phyloP scores from a whole-genome alignment of 1,140 invertebrate species.

The Armadillidium nasatum region DNA sequence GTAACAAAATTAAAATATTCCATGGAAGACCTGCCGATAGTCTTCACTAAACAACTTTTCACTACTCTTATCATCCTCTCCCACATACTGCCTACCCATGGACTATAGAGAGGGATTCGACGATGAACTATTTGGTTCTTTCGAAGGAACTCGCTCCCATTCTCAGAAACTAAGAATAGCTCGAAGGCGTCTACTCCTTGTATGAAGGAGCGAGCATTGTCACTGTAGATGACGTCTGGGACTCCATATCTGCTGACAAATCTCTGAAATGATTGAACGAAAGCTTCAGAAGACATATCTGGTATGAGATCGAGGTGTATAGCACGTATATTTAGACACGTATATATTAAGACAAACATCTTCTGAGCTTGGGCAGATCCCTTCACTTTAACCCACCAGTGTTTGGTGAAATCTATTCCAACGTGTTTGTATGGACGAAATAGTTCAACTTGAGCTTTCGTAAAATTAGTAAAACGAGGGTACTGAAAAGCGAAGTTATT shows the following conservation, averaged over 20 bases:
- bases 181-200: constrained; percentile 7
- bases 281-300: not conserved
- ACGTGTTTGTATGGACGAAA: too few relatives aligned
- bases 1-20: constrained; percentile 14
- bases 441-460: too few relatives aligned
- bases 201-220: not conserved
- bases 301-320: not conserved
- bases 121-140: constrained; percentile 1
- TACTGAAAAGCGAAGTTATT: too few relatives aligned
- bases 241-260: constrained; percentile 9
- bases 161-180: not conserved
- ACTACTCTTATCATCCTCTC: not conserved
- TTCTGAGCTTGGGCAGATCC: not conserved
- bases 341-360: constrained; percentile 3
- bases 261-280: not conserved
- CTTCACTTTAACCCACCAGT: too few relatives aligned
- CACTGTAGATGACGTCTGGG: constrained; percentile 1
- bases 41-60: not conserved
- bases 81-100: not conserved
- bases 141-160: not conserved
- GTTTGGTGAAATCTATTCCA: too few relatives aligned
- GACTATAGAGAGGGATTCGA: not conserved
- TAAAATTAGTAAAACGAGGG: too few relatives aligned
- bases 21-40: not conserved
- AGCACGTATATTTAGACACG: not conserved